A percentile compares a stretch with the other conserved stretches of the same genome.
phyloP scores from a whole-genome alignment of 2,113 vertebrate genomes.

The Lagopus muta region DNA sequence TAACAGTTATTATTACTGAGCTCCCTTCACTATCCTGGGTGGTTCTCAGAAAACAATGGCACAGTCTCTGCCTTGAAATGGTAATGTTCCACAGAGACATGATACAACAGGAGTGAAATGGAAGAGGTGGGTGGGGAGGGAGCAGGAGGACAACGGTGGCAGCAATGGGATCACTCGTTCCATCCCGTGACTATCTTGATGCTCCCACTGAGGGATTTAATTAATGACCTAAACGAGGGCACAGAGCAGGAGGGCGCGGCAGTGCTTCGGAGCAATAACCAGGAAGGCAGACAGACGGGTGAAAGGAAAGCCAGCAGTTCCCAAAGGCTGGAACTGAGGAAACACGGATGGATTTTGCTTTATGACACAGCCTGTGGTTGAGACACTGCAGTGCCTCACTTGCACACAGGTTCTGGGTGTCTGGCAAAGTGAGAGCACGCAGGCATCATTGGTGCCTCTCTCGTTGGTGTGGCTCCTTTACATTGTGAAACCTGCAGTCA shows the following conservation, averaged over 20 bases:
- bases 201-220: slow-evolving; percentile 31
- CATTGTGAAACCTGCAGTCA: background rate
- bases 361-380: background rate
- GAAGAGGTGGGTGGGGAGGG: slow-evolving; percentile 14
- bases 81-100: slow-evolving; percentile 10
- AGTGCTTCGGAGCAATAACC: background rate
- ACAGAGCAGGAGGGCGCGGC: background rate
- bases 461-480: background rate
- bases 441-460: background rate
- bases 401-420: background rate
- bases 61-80: slow-evolving; percentile 49
- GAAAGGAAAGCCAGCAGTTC: background rate
- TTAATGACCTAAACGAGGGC: slow-evolving; percentile 35
- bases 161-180: background rate
- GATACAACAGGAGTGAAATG: slow-evolving; percentile 37
- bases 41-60: slow-evolving; percentile 37
- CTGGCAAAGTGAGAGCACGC: background rate
- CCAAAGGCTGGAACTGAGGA: background rate
- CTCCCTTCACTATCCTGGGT: slow-evolving; percentile 23
- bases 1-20: slow-evolving; percentile 18
- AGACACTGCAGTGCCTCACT: background rate
- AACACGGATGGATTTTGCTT: background rate
- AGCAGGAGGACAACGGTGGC: slow-evolving; percentile 28
- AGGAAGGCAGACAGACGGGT: background rate
- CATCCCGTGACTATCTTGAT: slow-evolving; percentile 18